Percentiles rank a stretch among this genome's conserved stretches.
Conservation (phyloP, 2,113 vertebrate genomes). For the Argyrosomus japonicus region DNA sequence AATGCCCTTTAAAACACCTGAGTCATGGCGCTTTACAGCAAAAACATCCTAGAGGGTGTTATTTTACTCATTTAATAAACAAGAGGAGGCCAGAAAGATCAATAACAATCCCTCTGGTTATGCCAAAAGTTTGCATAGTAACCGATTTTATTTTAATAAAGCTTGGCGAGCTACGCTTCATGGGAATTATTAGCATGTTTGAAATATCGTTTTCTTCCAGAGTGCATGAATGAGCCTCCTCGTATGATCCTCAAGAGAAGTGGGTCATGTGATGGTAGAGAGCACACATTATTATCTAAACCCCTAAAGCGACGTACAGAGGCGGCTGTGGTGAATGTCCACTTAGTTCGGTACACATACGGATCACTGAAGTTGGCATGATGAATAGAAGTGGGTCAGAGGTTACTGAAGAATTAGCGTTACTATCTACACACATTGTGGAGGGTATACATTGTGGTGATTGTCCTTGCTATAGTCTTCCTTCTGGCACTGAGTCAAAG, state of each 20-base stretch:
- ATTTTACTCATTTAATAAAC: conserved; percentile 38
- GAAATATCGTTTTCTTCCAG: neutral
- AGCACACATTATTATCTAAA: conserved; percentile 52
- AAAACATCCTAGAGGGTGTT: conserved; percentile 39
- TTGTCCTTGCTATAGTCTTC: neutral
- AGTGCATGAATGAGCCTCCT: conserved; percentile 30
- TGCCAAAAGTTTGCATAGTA: conserved; percentile 8
- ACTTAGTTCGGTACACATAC: conserved; percentile 53
- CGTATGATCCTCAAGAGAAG: conserved; percentile 57
- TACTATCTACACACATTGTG: neutral
- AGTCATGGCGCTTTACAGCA: conserved; percentile 15
- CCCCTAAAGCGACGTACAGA: conserved; percentile 37
- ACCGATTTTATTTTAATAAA: conserved; percentile 49
- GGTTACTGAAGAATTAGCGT: conserved; percentile 38
- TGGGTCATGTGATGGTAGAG: conserved; percentile 64
- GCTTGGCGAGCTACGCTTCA: conserved; percentile 18
- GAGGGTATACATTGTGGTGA: neutral
- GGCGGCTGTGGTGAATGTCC: conserved; percentile 52
- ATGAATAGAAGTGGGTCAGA: conserved; percentile 64
- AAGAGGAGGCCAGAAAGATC: conserved; percentile 32
- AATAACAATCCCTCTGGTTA: conserved; percentile 44
- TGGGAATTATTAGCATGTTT: conserved; percentile 39
- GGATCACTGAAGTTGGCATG: conserved; percentile 41
- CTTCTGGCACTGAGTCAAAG: conserved; percentile 29
- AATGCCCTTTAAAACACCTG: conserved; percentile 24